Evolutionary conservation across 2,888 invertebrate species (phyloP).

Genomic region (Tetragonula carbonaria): DNA sequence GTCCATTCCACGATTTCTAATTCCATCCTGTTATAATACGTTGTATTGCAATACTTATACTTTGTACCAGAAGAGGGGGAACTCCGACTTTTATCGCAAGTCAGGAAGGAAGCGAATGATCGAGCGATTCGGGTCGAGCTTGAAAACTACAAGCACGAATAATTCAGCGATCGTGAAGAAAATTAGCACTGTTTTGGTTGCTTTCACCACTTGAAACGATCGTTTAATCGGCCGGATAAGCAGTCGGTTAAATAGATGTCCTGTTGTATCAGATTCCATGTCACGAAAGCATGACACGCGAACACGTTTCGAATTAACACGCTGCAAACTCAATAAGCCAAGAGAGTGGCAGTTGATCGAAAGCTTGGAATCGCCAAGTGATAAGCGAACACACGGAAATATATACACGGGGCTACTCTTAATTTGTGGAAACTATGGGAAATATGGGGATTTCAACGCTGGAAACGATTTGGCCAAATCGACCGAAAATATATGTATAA

Average conservation of each 20-base stretch:
- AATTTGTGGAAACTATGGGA: no score
- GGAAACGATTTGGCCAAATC: no score
- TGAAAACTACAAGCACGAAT: neutral
- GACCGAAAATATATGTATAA: no score
- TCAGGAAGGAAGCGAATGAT: neutral
- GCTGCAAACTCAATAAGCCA: constrained; percentile 24
- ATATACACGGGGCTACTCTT: neutral
- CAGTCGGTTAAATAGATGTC: constrained; percentile 11
- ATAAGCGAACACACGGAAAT: constrained; percentile 26
- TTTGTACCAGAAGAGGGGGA: neutral
- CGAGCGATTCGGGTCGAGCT: neutral
- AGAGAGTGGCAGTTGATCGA: constrained; percentile 54
- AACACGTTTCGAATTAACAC: constrained; percentile 55
- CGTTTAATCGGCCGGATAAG: constrained; percentile 37
- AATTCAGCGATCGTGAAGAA: constrained; percentile 23
- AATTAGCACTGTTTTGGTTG: constrained; percentile 26
- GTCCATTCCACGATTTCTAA: neutral
- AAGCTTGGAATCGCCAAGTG: constrained; percentile 31
- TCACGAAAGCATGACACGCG: constrained; percentile 56
- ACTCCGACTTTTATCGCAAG: neutral
- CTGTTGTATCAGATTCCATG: constrained; percentile 38
- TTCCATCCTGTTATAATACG: no score
- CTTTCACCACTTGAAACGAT: constrained; percentile 38
- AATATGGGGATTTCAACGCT: neutral
- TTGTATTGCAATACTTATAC: neutral